phyloP scores from a whole-genome alignment of 2,113 vertebrate species.

The Percopsis transmontana region DNA sequence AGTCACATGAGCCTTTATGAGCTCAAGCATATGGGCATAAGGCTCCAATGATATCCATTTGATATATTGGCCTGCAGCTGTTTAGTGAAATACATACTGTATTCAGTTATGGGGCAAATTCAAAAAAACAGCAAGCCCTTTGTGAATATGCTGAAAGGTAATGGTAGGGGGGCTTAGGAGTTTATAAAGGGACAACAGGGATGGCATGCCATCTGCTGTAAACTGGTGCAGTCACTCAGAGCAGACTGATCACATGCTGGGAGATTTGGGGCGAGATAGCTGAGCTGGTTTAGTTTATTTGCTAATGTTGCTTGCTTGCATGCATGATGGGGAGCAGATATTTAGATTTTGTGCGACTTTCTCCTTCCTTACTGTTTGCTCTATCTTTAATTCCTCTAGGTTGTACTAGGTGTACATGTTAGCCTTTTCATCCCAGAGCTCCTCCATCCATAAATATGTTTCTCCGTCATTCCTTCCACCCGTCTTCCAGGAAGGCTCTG shows the following conservation, averaged over 20 bases:
- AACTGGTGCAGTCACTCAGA: conserved; percentile 1
- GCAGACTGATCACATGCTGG: conserved; percentile 8
- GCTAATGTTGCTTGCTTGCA: background rate
- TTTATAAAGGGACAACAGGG: conserved; percentile 12
- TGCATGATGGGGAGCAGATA: too few species aligned
- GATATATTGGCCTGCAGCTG: conserved; percentile 1
- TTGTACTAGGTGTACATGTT: background rate
- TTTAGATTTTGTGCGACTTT: too few species aligned
- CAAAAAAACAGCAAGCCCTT: conserved; percentile 17
- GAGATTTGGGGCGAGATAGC: background rate
- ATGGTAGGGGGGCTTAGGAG: conserved; percentile 3
- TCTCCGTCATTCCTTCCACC: background rate
- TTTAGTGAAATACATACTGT: conserved; percentile 11
- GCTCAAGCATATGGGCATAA: background rate
- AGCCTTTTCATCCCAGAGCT: background rate
- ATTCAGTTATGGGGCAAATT: conserved; percentile 10
- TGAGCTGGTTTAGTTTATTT: background rate
- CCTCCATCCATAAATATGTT: background rate
- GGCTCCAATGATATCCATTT: background rate
- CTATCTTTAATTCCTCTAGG: background rate
- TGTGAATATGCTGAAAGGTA: conserved; percentile 14
- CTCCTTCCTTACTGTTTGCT: too few species aligned
- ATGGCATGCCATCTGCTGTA: conserved; percentile 35
- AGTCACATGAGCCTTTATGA: conserved; percentile 3
- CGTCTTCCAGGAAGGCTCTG: background rate